These are phyloP conservation scores for Parazoanthus atlanticus DNA, from an alignment of 92 coral and sea anemone genomes.

Conservation along the genomic window DNA sequence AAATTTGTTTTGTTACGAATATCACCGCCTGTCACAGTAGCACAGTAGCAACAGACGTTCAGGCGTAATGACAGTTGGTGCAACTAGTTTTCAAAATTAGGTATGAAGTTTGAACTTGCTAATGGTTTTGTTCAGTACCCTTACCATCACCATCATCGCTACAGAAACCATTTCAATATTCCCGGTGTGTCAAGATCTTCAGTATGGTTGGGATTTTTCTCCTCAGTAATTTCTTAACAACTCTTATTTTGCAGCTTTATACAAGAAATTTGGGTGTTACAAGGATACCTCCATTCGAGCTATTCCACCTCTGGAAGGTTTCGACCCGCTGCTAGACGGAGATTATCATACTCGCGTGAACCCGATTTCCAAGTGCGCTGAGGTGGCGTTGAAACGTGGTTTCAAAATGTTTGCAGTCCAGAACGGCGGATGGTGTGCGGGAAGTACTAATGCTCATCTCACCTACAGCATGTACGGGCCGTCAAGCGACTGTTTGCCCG, in stretches of 20 bases:
- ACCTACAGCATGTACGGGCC: constrained; percentile 58
- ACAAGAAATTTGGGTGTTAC: constrained; percentile 49
- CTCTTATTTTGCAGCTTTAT: background rate
- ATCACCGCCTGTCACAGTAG: too few relatives aligned
- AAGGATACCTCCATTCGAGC: constrained; percentile 49
- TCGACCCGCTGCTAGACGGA: constrained; percentile 48
- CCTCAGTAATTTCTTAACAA: too few relatives aligned
- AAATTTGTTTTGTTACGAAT: too few relatives aligned
- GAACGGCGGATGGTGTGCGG: constrained; percentile 61
- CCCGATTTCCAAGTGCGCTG: constrained; percentile 59
- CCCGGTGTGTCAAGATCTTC: too few relatives aligned
- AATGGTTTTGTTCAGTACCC: too few relatives aligned
- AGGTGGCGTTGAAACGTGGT: constrained; percentile 45
- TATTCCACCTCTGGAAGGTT: constrained; percentile 51
- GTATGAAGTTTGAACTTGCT: too few relatives aligned
- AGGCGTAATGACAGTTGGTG: too few relatives aligned
- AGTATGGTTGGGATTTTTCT: too few relatives aligned
- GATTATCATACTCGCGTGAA: constrained; percentile 28
- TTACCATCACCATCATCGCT: too few relatives aligned
- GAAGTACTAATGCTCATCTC: constrained; percentile 48
- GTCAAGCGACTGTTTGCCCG: constrained; percentile 16
- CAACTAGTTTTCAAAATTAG: too few relatives aligned
- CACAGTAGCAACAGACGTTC: too few relatives aligned
- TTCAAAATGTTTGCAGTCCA: constrained; percentile 54
- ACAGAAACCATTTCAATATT: too few relatives aligned